Conservation (phyloP, 2,113 vertebrate species). For the Anarhynchus alexandrinus region DNA sequence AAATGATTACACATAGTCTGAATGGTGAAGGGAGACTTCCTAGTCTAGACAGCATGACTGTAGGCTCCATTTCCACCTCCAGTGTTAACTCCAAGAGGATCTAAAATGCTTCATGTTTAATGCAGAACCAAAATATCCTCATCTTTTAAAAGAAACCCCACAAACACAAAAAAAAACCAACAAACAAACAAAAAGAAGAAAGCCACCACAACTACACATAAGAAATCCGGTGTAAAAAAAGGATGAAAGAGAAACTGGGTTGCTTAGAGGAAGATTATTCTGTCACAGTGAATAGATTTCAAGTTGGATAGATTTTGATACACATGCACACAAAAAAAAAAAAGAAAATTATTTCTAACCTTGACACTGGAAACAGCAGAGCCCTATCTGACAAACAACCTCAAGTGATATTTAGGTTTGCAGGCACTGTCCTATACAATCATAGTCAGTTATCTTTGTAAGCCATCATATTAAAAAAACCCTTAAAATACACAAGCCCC, state of each 20-base stretch:
- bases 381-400: not conserved
- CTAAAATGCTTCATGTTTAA: not conserved
- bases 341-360: not conserved
- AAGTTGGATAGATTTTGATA: not conserved
- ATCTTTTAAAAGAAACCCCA: not conserved
- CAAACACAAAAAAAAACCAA: not conserved
- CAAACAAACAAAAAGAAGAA: not conserved
- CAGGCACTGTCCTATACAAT: not conserved
- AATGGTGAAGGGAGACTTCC: not conserved
- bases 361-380: not conserved
- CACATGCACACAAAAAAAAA: not conserved
- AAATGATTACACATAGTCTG: not conserved
- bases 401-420: not conserved
- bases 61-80: not conserved
- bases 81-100: not conserved
- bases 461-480: not conserved
- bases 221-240: not conserved
- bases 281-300: not conserved
- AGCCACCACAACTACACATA: not conserved
- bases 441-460: not conserved
- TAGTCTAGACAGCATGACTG: not conserved
- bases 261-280: not conserved
- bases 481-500: not conserved
- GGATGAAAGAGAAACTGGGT: not conserved
- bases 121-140: not conserved